A percentile compares a stretch with the other conserved stretches of the same genome.
These are phyloP conservation scores for Platichthys flesus DNA, from an alignment of 2,113 vertebrate genomes.

Conservation along the genomic window DNA sequence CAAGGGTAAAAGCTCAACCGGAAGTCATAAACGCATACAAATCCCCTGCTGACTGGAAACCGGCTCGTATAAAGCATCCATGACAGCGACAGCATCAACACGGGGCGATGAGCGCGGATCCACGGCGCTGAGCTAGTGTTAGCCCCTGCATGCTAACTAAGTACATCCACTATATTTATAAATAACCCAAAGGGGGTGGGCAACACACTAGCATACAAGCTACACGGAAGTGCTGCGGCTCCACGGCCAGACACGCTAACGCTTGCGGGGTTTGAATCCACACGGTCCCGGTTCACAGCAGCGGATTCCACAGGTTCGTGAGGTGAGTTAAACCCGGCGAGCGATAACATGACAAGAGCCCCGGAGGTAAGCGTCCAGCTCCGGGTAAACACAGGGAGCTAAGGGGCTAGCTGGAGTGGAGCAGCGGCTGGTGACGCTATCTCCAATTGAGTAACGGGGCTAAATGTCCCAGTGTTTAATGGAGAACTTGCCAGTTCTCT, in stretches of 20 bases:
- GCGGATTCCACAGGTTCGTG: conserved; percentile 12
- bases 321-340: conserved; percentile 44
- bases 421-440: not conserved
- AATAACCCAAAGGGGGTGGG: not conserved
- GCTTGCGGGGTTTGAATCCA: not conserved
- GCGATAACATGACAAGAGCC: accelerated
- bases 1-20: conserved; percentile 8
- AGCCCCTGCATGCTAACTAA: not conserved
- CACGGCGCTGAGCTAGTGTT: not conserved
- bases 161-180: not conserved
- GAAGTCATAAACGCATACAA: conserved; percentile 14
- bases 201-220: not conserved
- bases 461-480: too few relatives aligned
- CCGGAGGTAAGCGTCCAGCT: not conserved
- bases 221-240: conserved; percentile 6
- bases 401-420: not conserved
- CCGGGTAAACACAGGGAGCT: not conserved
- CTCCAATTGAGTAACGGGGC: not conserved
- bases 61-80: not conserved
- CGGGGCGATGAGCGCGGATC: not conserved
- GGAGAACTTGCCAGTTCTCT: too few relatives aligned
- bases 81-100: not conserved
- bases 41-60: not conserved
- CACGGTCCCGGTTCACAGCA: conserved; percentile 12
- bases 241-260: not conserved